Percentiles rank a stretch among this genome's conserved stretches.
phyloP scores from a whole-genome alignment of 92 coral and sea anemone genomes.

The Parazoanthus darwini region DNA sequence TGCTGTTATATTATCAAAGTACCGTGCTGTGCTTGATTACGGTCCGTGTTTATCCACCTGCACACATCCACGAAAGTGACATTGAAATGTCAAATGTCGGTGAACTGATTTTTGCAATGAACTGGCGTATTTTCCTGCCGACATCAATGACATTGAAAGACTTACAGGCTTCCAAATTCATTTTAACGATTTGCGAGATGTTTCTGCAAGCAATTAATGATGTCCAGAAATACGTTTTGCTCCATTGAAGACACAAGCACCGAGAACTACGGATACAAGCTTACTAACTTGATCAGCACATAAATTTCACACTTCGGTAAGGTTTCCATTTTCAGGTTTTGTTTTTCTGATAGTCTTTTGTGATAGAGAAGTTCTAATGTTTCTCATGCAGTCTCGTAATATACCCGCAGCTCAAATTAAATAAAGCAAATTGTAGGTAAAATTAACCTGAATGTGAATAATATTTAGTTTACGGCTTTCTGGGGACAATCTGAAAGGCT shows the following conservation, averaged over 20 bases:
- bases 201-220: background rate
- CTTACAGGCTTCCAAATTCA: background rate
- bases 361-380: background rate
- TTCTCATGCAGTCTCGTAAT: background rate
- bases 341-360: background rate
- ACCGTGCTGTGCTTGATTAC: background rate
- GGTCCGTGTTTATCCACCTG: background rate
- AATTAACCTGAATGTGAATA: too few relatives aligned
- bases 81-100: background rate
- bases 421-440: too few relatives aligned
- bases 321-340: background rate
- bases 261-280: background rate
- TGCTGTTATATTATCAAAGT: background rate
- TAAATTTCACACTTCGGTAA: background rate
- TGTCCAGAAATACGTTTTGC: background rate
- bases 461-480: too few relatives aligned
- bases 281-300: background rate
- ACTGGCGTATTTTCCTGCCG: background rate
- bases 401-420: background rate
- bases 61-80: background rate
- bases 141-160: too few relatives aligned
- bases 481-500: too few relatives aligned
- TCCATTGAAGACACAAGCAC: background rate
- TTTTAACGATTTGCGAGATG: background rate
- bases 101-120: background rate